Evolutionary conservation across 2,888 invertebrate genomes (phyloP), one percentile per base, ranked within the genome.

Genomic region (Vandiemenella viatica): DNA sequence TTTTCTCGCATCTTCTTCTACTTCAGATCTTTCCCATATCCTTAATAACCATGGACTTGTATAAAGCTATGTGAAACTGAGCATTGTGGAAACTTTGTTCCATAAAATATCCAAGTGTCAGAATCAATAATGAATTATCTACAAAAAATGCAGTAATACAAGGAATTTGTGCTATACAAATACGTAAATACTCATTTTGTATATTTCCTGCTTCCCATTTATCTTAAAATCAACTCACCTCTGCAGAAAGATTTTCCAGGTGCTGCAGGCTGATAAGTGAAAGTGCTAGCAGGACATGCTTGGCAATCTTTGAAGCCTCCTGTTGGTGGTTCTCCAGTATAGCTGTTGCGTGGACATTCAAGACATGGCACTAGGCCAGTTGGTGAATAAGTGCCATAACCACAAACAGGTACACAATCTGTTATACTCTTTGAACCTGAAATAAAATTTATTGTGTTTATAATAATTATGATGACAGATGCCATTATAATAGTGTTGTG

Each of bases 261-360:
- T 3, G 92, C 87, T n/a, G 91, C 82, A 8, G 91, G 89, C 67
- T 90, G 89, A 63, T 88, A 91, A 0, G 92, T 92, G 61, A 80
- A 92, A 0, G 84, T 87, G 53, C 83, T 85, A 0, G 87, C 80
- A 3, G 91, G 88, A 64, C 96, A 96, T 13, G 88, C 83, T 65
- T 89, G 86, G 60, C 96, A 96, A 59, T 92, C 91, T 64, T 89
- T 91, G 65, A 85, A 92, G 19, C 92, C 92, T 48, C 86, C 88
- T 1, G 82, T 77, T 10, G 92, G 91, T 52, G 92, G 91, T 65
- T 86, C 83, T 1, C 80, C 78, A 1, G 87, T 87, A 66, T 81
- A 95, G 54, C 90, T 91, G 62, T 92, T 91, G 56, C 89, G 76
- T 2, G 93, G 89, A 67, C 96, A 96, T 65, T 93, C 91, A 51